Base-by-base conservation (phyloP, 2,888 invertebrate species). In the Drosophila prostipennis region DNA sequence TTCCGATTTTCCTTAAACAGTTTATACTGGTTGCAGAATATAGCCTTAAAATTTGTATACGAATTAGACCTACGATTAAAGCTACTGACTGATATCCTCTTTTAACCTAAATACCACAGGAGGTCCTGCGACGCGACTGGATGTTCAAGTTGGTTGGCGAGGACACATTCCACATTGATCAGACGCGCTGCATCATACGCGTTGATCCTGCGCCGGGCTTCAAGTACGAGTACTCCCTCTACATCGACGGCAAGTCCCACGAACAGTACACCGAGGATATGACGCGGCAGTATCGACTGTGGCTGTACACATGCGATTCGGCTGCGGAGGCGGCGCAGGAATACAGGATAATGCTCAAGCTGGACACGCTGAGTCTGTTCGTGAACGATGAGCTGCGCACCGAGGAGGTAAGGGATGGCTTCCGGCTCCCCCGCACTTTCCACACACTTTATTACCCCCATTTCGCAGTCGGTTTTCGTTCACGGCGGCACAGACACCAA, bases 121-220 rank as follows among this genome's bases (percentile, higher is more conserved):
- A 96, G 91, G 93, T 96, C 4, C 78, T 95, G 11, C 93, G 95
- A 14, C 93, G 94, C 71, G 97, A 98, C 65, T 98, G 97, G 97
- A 97, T 98, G 97, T 98, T 98, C 91, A 96, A 96, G 85, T 91
- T 98, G 48, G 98, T 98, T 0, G 98, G 98, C 1, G 95, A 95
- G 78, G 97, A 98, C 91, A 92, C 93, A 8, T 96, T 98, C 90
- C 93, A 92, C 43, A 93, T 97, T 43, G 96, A 96, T 2, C 92
- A 93, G 42, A 64, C 89, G 2, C 89, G 91, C 8, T 92, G 92
- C 65, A 91, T 92, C 39, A 89, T 92, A 56, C 87, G 92, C n/a
- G 92, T 95, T 0, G 94, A 94, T 91, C 94, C 95, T 0, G 93
- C 94, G 68, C 93, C 94, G n/a, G 93, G 94, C 8, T 96, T 98